phyloP scores from a whole-genome alignment of 2,797 vertebrate genomes.

The Sylvilagus floridanus region DNA sequence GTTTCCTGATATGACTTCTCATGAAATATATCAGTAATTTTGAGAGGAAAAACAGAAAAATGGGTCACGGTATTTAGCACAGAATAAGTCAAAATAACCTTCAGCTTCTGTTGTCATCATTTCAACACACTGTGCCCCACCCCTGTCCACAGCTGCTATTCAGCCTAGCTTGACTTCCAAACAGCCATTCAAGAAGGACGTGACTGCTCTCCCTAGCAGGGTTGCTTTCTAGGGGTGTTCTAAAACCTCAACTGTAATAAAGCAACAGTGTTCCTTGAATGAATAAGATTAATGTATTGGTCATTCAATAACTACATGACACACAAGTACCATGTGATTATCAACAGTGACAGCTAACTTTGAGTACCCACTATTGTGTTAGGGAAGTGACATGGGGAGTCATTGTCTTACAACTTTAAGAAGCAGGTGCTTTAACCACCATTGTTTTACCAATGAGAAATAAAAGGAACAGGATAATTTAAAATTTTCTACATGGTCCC shows the following conservation, averaged over 20 bases:
- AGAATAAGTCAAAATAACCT: conserved; percentile 39
- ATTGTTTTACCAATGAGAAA: neutral
- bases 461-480: neutral
- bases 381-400: neutral
- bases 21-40: neutral
- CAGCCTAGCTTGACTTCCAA: neutral
- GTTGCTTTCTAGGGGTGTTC: neutral
- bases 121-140: neutral
- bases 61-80: neutral
- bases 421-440: neutral
- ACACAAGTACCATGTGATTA: neutral
- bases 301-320: neutral
- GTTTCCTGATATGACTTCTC: neutral
- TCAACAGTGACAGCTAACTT: neutral
- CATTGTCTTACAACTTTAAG: neutral
- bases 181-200: neutral
- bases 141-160: neutral
- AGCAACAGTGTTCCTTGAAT: neutral
- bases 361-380: neutral
- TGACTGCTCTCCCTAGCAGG: neutral
- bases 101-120: neutral
- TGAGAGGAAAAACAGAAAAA: neutral
- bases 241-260: neutral
- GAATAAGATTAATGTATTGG: neutral
- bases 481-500: neutral